A percentile compares a stretch with the other conserved stretches of the same genome.
Evolutionary conservation across 2,888 invertebrate species (phyloP).

Genomic region (Clepsis dumicolana): DNA sequence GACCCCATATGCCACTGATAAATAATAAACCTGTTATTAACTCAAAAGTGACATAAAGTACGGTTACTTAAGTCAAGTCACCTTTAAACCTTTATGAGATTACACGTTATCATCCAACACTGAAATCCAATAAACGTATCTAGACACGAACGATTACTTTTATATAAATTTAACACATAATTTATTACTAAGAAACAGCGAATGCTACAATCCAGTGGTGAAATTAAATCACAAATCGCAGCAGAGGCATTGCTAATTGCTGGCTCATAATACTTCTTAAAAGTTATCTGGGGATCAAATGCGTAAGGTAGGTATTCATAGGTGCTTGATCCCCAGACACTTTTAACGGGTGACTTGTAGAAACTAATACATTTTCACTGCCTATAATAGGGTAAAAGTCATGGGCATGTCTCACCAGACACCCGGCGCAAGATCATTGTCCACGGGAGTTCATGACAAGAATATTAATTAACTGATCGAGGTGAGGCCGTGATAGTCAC

Average conservation of each 20-base stretch:
- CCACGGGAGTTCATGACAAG: no score
- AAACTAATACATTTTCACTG: not conserved
- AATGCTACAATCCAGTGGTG: not conserved
- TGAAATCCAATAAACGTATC: constrained; percentile 36
- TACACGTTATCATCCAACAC: constrained; percentile 33
- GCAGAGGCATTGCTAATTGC: not conserved
- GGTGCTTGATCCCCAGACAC: not conserved
- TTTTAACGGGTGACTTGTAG: not conserved
- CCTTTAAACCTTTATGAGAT: constrained; percentile 16
- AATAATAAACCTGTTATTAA: not conserved
- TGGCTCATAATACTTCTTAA: not conserved
- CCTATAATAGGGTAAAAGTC: no score
- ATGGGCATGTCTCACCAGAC: no score
- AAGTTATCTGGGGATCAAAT: not conserved
- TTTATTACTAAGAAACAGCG: constrained; percentile 23
- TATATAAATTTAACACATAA: constrained; percentile 22
- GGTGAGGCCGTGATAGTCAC: no score
- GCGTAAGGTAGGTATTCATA: not conserved
- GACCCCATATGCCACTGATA: not conserved
- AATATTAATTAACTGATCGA: no score
- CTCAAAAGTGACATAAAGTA: not conserved
- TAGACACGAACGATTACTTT: constrained; percentile 38
- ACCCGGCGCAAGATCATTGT: no score
- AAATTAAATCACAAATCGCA: not conserved
- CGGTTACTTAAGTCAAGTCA: constrained; percentile 12